Evolutionary conservation across 30 jellyfish, hydroid and myxozoan genomes (phyloP).

Genomic region (Aurelia sp.): DNA sequence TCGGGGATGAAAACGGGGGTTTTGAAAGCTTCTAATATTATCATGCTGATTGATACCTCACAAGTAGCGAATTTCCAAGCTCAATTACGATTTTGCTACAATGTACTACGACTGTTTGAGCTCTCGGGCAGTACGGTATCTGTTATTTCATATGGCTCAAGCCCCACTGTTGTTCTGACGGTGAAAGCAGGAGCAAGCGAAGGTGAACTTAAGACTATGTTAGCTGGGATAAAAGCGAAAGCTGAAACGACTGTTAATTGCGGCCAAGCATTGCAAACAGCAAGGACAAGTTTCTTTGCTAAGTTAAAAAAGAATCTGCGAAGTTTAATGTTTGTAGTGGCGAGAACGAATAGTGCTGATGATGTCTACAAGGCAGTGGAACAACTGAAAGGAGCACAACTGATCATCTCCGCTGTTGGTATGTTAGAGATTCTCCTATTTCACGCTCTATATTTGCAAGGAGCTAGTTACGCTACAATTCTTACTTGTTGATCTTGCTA

Average conservation of each 20-base stretch:
- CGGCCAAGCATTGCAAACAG: constrained; percentile 87
- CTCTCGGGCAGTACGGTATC: constrained; percentile 72
- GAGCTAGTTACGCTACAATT: no score
- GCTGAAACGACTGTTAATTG: constrained; percentile 78
- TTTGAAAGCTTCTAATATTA: constrained; percentile 78
- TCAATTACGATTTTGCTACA: constrained; percentile 72
- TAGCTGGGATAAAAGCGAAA: constrained; percentile 78
- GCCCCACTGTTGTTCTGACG: constrained; percentile 41
- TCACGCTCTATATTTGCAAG: no score
- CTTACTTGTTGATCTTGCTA: no score
- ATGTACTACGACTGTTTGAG: constrained; percentile 67
- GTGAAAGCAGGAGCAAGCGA: constrained; percentile 55
- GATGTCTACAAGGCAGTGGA: constrained; percentile 92
- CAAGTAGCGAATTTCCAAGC: constrained; percentile 73
- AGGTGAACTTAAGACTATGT: constrained; percentile 58
- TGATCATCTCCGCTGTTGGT: constrained; percentile 81
- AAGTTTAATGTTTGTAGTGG: constrained; percentile 70
- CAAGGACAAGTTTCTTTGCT: constrained; percentile 65
- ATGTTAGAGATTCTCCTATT: background rate
- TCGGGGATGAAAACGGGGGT: constrained; percentile 79
- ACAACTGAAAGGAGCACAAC: constrained; percentile 94
- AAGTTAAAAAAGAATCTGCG: constrained; percentile 39
- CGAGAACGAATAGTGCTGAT: constrained; percentile 82
- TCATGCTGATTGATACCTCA: constrained; percentile 78
- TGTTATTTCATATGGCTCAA: constrained; percentile 72